Percentiles rank a stretch among this genome's conserved stretches.
These are phyloP conservation scores for Myanophis thanlyinensis DNA, from an alignment of 2,113 vertebrate genomes.

Conservation along the genomic window DNA sequence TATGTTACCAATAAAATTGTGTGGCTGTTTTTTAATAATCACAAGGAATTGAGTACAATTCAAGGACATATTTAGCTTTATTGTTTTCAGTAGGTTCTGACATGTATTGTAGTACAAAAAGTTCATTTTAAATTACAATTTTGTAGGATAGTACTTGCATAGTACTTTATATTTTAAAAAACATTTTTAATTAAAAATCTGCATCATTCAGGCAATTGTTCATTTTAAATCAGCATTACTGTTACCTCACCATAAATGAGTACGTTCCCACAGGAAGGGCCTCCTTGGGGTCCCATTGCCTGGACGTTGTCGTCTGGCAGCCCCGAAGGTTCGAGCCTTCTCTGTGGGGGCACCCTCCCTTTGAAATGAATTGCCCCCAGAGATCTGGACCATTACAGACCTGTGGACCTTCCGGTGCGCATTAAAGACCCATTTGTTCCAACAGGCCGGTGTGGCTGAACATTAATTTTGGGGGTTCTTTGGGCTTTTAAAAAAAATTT, in stretches of 20 bases:
- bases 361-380: no score
- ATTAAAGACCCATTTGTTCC: no score
- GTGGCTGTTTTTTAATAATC: neutral
- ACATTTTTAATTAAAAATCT: neutral
- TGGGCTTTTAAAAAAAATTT: no score
- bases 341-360: no score
- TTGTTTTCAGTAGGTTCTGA: neutral
- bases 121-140: neutral
- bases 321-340: no score
- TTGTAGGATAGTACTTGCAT: neutral
- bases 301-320: no score
- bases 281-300: no score
- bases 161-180: neutral
- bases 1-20: neutral
- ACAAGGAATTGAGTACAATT: neutral
- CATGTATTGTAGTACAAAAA: neutral
- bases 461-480: no score
- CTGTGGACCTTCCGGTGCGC: no score
- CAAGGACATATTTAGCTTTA: neutral
- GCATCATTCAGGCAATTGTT: neutral
- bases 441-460: no score
- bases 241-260: neutral
- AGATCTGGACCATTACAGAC: no score
- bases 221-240: neutral
- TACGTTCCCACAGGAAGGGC: no score